A percentile compares a stretch with the other conserved stretches of the same genome.
Evolutionary conservation across 2,113 vertebrate genomes (phyloP).

Genomic region (Phrynosoma blainvillii): DNA sequence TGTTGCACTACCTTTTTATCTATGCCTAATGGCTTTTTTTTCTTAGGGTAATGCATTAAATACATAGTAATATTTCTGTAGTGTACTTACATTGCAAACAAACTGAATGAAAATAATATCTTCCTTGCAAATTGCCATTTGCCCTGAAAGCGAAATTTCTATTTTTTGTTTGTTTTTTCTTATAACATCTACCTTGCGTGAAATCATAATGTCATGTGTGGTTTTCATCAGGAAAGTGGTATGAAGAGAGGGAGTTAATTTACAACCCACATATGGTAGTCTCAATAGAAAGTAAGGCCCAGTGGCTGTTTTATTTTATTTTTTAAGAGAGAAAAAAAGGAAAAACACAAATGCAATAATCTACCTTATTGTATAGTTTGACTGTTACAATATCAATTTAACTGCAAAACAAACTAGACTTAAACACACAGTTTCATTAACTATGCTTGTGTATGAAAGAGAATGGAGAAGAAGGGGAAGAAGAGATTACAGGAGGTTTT

Average conservation of each 20-base stretch:
- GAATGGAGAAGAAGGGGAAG: too few species aligned
- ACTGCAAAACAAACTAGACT: too few species aligned
- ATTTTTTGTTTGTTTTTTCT: not conserved
- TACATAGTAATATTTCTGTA: not conserved
- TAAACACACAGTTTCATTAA: too few species aligned
- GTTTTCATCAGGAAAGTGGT: not conserved
- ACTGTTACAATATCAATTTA: not conserved
- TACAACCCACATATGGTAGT: not conserved
- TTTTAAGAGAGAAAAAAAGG: not conserved
- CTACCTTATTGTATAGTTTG: not conserved
- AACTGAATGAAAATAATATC: not conserved
- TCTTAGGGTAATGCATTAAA: not conserved
- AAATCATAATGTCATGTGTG: not conserved
- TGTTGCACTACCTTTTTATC: too few species aligned
- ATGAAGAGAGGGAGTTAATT: too few species aligned
- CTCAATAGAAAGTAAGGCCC: not conserved
- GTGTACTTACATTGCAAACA: not conserved
- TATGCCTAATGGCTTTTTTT: too few species aligned
- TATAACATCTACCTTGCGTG: not conserved
- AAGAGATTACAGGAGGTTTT: too few species aligned
- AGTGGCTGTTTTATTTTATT: too few species aligned
- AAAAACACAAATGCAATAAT: not conserved
- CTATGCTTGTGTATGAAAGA: too few species aligned
- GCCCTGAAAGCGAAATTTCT: not conserved
- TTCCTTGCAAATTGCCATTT: not conserved